Evolutionary conservation across 2,113 vertebrate genomes (phyloP).

Genomic region (Muntiacus reevesi): DNA sequence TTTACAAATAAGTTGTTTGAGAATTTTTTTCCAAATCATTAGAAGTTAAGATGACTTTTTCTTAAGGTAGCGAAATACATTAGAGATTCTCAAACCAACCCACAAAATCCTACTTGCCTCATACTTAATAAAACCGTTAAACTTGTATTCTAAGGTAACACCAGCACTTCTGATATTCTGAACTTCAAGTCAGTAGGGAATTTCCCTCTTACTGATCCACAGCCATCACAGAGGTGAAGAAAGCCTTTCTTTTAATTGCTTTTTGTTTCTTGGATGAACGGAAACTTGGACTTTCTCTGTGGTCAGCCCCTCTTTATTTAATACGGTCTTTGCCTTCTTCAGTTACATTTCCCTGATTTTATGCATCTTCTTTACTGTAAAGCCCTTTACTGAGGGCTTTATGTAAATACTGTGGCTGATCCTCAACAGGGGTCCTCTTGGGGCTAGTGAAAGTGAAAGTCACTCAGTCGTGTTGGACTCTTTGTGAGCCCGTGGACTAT

Average conservation of each 20-base stretch:
- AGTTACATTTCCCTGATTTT: background rate
- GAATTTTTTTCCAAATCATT: background rate
- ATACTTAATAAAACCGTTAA: background rate
- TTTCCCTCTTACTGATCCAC: background rate
- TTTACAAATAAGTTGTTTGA: background rate
- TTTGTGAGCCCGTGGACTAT: background rate
- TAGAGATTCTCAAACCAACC: background rate
- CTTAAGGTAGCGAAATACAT: background rate
- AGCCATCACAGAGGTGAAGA: background rate
- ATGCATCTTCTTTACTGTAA: background rate
- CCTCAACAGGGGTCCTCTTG: background rate
- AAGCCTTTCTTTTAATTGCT: background rate
- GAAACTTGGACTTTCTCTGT: background rate
- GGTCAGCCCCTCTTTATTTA: background rate
- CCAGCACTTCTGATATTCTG: background rate
- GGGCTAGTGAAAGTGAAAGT: background rate
- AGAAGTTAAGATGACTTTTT: background rate
- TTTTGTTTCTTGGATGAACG: background rate
- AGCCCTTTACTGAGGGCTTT: background rate
- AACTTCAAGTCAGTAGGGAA: background rate
- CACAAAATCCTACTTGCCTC: background rate
- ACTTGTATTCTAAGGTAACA: background rate
- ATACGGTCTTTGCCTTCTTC: background rate
- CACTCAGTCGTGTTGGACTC: accelerated
- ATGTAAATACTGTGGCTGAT: background rate